Base-by-base conservation (phyloP, 2,888 invertebrate species). In the Sinelater perroti region DNA sequence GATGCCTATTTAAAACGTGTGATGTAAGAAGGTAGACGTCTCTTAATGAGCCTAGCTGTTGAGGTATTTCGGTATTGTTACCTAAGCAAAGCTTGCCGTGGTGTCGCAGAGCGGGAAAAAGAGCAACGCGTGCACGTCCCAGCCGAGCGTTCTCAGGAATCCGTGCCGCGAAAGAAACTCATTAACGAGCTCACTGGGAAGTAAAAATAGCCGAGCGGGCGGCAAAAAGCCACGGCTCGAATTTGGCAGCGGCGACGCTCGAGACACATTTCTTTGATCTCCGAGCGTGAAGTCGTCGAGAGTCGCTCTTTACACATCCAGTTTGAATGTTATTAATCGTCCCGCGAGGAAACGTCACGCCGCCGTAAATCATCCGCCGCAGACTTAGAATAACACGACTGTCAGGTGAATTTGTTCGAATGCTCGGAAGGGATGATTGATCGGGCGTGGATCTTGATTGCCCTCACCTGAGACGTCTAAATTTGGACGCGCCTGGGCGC, bases 261-360 rank as follows among this genome's bases (percentile, higher is more conserved):
- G 44, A 42, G 52, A 42, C 33, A 35, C 31, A 52, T 55, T 51
- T 56, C 56, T 58, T 58, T 58, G 58, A 58, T 58, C 58, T 58
- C 33, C 5, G 44, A 58, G 53, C 58, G 53, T 58, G 58, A 58
- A 58, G 58, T 54, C 58, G 61, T 31, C 40, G 52, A 59, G 59
- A 55, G 52, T 59, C 40, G 53, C 45, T 61, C 35, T 59, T 61
- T 57, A 61, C 58, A 63, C 60, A 55, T 60, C 46, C 59, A 56
- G 51, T 56, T 60, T 57, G 59, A 58, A 54, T 57, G 61, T 63
- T 59, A 63, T 63, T 61, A 63, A 63, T 63, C 58, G 63, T 61
- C 56, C 45, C 52, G 40, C 58, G 56, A 56, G 47, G 55, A 63
- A 63, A 63, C 52, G 63, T 63, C 61, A 59, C 51, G 56, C 46